These are phyloP conservation scores for Cyaniris semiargus DNA, from an alignment of 2,888 invertebrate species.

Conservation along the genomic window DNA sequence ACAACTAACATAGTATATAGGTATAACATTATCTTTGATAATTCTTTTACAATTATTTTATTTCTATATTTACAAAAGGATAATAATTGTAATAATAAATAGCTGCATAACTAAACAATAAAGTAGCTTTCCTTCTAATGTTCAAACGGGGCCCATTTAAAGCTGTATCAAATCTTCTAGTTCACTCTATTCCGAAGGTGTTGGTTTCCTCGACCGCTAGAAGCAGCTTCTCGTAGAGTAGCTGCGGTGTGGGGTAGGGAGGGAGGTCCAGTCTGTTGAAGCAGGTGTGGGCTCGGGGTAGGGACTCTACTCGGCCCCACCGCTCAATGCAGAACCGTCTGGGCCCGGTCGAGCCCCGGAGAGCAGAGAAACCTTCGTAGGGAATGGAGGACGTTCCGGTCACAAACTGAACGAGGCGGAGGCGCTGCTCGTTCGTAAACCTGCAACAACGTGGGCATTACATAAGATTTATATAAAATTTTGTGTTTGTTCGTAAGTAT, in stretches of 20 bases:
- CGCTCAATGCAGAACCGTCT: constrained; percentile 98
- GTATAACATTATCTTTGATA: constrained; percentile 54
- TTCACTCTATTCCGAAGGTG: constrained; percentile 96
- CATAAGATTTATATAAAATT: constrained; percentile 15
- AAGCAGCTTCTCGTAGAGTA: constrained; percentile 94
- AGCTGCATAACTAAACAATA: constrained; percentile 24
- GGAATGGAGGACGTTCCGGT: constrained; percentile 99
- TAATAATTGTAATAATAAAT: constrained; percentile 42
- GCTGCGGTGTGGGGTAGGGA: constrained; percentile 95
- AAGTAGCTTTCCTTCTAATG: neutral
- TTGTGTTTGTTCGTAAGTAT: constrained; percentile 3
- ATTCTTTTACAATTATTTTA: constrained; percentile 60
- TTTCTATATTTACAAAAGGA: constrained; percentile 58
- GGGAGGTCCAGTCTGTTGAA: constrained; percentile 98
- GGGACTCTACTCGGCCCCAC: constrained; percentile 96
- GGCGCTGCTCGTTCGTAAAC: constrained; percentile 96
- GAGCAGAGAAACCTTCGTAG: constrained; percentile 97
- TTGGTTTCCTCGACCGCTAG: constrained; percentile 97
- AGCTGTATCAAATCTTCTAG: constrained; percentile 14
- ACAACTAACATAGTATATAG: constrained; percentile 48
- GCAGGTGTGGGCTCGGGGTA: constrained; percentile 98
- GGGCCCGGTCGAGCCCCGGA: constrained; percentile 97
- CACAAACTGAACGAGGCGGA: constrained; percentile 96
- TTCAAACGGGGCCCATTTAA: constrained; percentile 9
- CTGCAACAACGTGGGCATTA: constrained; percentile 57